phyloP scores from a whole-genome alignment of 2,113 vertebrate genomes.

The Aspiorhynchus laticeps region DNA sequence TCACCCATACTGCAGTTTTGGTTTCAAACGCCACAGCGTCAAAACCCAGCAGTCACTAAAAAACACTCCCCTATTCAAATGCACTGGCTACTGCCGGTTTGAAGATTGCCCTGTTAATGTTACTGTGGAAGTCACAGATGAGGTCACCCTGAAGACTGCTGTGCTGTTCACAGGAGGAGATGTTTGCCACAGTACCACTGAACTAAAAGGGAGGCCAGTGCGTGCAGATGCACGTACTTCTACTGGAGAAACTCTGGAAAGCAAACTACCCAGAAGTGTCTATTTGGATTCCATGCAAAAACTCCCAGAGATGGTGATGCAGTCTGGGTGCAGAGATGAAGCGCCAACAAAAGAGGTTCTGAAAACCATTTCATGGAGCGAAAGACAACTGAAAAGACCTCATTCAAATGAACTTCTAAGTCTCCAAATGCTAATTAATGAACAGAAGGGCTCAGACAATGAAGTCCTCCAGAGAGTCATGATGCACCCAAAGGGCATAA shows the following conservation, averaged over 20 bases:
- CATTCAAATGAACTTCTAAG: background rate
- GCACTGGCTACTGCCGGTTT: background rate
- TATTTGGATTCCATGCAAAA: constrained; percentile 26
- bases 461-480: constrained; percentile 43
- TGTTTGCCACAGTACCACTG: background rate
- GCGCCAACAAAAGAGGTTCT: background rate
- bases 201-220: constrained; percentile 15
- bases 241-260: background rate
- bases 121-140: background rate
- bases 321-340: constrained; percentile 20
- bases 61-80: background rate
- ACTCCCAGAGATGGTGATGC: background rate
- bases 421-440: background rate
- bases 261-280: background rate
- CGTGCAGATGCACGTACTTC: background rate
- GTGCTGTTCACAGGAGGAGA: constrained; percentile 6
- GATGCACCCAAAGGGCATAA: constrained; percentile 42
- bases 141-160: background rate
- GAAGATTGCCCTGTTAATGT: background rate
- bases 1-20: constrained; percentile 23
- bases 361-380: background rate
- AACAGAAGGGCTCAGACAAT: background rate
- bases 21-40: constrained; percentile 4
- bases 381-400: background rate
- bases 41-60: background rate